phyloP scores from a whole-genome alignment of 2,113 vertebrate genomes.

The Poecilia latipinna region DNA sequence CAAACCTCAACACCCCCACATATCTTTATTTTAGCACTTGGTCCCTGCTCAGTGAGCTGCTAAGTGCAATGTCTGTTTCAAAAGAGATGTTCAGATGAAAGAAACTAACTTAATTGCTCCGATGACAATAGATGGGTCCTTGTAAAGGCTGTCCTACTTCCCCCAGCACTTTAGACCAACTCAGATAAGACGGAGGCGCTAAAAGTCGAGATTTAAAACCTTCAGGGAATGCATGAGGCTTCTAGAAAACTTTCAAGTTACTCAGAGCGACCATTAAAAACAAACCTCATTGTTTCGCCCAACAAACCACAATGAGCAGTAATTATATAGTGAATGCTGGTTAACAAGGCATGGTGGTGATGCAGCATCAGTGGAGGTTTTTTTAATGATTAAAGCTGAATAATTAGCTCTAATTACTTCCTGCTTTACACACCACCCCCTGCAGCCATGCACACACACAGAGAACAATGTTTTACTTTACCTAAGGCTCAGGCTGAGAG shows the following conservation, averaged over 20 bases:
- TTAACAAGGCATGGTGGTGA: conserved; percentile 36
- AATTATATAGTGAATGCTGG: conserved; percentile 47
- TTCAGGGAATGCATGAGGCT: neutral
- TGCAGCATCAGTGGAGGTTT: conserved; percentile 10
- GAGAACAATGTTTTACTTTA: conserved; percentile 70
- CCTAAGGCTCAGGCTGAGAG: conserved; percentile 39
- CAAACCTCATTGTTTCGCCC: conserved; percentile 13
- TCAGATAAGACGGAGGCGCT: conserved; percentile 2
- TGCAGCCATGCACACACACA: conserved; percentile 64
- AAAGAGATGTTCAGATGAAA: conserved; percentile 63
- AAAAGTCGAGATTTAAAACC: neutral
- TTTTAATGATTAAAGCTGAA: conserved; percentile 64
- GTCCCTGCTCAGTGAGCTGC: conserved; percentile 45
- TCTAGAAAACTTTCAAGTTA: conserved; percentile 1
- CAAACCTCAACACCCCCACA: conserved; percentile 21
- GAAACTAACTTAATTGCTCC: conserved; percentile 67
- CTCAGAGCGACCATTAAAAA: neutral
- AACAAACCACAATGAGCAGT: conserved; percentile 52
- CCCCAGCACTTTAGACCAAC: conserved; percentile 66
- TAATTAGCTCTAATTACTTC: conserved; percentile 78
- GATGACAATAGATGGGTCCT: conserved; percentile 66
- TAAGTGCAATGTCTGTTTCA: conserved; percentile 62
- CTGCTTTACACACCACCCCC: conserved; percentile 68
- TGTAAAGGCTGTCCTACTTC: conserved; percentile 63
- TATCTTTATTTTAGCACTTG: conserved; percentile 32